Evolutionary conservation across 2,797 vertebrate species (phyloP), one percentile per base, ranked within the genome.

Genomic region (Sebastes itinus): DNA sequence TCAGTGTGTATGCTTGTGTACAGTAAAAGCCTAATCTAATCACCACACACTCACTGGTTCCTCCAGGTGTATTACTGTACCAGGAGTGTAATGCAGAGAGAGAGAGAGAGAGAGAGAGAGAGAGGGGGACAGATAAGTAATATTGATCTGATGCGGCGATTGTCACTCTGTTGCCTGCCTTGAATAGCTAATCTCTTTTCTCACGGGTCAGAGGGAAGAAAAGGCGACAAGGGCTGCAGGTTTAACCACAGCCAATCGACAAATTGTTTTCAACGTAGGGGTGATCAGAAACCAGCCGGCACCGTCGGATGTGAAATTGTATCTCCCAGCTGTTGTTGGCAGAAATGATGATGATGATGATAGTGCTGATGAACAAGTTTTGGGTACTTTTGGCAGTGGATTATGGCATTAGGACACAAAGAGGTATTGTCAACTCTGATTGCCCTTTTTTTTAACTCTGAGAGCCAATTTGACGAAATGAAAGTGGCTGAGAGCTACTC

Each of bases 61-160:
- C 93, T 94, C 83, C 91, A 91, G 93, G 92, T 94, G 91, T 88
- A 84, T 87, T 92, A 91, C 87, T 89, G 91, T 93, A 93, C 77
- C 77, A 73, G 62, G 64, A 91, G 91, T 86, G 91, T 90, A 92
- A 89, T 87, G 84, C 87, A 86, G 85, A 81, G 87, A 78, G 78
- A 71, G 61, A 8, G 82, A 59, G 78, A 56, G 46, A 7, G 55
- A 55, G 38, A 18, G 70, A 3, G 35, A 14, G 35, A 14, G 35
- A 6, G 35, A 38, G 35, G 33, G 25, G 49, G 22, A 49, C 70
- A 90, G 94, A 94, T 94, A 92, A 94, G 92, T 87, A 65, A 79
- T 92, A 94, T 94, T 89, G 95, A 95, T 95, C 93, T 86, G 92
- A 94, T 93, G 87, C 77, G 61, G 69, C 63, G 90, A 91, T 92